These are phyloP conservation scores for Tigriopus japonicus DNA, from an alignment of 1,140 invertebrate genomes.

Conservation along the genomic window DNA sequence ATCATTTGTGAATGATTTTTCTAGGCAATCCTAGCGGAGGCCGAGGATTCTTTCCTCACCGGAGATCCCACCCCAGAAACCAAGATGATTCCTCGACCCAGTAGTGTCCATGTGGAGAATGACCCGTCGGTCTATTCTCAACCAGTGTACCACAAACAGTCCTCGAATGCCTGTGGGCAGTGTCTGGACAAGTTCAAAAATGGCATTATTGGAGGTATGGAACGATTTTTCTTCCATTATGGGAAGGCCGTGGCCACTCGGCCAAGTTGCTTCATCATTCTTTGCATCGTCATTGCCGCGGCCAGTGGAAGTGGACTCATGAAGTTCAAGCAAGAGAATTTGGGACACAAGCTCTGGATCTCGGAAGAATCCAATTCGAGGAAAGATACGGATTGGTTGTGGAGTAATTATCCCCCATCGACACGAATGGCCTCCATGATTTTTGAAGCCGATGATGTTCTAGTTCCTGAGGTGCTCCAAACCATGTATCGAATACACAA, in stretches of 20 bases:
- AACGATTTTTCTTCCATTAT: neutral
- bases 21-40: too few species aligned
- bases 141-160: too few species aligned
- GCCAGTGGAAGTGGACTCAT: neutral
- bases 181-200: neutral
- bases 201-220: neutral
- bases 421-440: neutral
- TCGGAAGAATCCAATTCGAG: neutral
- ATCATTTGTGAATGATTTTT: too few species aligned
- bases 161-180: too few species aligned
- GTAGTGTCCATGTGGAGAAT: too few species aligned
- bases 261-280: neutral
- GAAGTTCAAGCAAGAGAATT: neutral
- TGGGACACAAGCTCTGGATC: conserved; percentile 4
- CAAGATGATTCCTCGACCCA: too few species aligned
- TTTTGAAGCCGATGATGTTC: conserved; percentile 2
- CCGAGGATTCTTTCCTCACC: too few species aligned
- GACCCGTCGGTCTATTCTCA: too few species aligned
- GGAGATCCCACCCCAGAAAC: too few species aligned
- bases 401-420: neutral
- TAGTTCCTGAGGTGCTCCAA: neutral
- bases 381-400: neutral
- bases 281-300: neutral
- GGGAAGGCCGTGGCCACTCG: neutral
- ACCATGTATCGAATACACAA: conserved; percentile 6